Conservation (phyloP, 1,140 invertebrate species). For the Anadara kagoshimensis region DNA sequence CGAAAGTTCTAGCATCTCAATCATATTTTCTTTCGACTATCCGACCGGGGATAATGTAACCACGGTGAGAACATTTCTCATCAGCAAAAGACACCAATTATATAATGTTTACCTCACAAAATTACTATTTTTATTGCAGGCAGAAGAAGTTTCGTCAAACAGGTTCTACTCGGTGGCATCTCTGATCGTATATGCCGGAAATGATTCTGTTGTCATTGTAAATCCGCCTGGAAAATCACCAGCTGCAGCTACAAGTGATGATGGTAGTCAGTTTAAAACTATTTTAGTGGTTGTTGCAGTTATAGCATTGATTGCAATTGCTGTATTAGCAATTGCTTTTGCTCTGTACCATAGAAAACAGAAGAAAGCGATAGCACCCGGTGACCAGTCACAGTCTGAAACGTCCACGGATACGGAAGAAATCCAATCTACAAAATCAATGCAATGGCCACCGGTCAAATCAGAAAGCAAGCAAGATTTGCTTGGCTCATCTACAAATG, state of each 20-base stretch:
- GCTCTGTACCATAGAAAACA: constrained; percentile 15
- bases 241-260: not conserved
- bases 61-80: too few species aligned
- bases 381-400: constrained; percentile 1
- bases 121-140: too few species aligned
- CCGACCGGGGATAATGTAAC: too few species aligned
- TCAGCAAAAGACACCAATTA: too few species aligned
- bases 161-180: not conserved
- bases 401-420: not conserved
- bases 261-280: not conserved
- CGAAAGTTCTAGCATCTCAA: too few species aligned
- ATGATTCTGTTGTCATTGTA: not conserved
- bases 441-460: not conserved
- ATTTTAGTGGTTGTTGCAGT: constrained; percentile 9
- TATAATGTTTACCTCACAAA: too few species aligned
- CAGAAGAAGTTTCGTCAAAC: constrained; percentile 14
- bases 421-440: not conserved
- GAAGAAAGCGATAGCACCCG: constrained; percentile 10
- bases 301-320: constrained; percentile 9
- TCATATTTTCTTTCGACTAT: too few species aligned
- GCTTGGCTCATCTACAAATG: constrained; percentile 3
- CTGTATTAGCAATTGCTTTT: not conserved
- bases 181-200: constrained; percentile 13
- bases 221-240: not conserved
- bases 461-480: constrained; percentile 22